Base-by-base conservation (phyloP, 2,113 vertebrate genomes). In the Sporophila hypoxantha region DNA sequence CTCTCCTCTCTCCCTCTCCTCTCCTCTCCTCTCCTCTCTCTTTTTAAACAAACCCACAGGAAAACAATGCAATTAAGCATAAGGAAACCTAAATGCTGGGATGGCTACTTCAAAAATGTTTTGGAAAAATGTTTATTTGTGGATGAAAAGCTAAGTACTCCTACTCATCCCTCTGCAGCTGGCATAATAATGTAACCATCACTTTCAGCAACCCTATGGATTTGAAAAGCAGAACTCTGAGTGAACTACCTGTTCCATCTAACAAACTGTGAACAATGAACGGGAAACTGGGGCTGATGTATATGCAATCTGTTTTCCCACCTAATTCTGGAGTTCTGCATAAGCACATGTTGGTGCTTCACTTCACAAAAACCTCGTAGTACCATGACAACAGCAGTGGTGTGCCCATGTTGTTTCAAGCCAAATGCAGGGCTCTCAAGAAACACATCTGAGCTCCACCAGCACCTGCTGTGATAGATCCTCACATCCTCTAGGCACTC, bases 381-480 rank as follows among this genome's bases (percentile, higher is more conserved):
- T 12, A 21, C 30, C 1, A 1, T 0, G 7, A 44, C 0, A 3
- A 26, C 0, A 1, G 9, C 17, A 22, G 10, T 42, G 19, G 10
- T 23, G 14, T 70, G 81, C 53, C 49, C 14, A 5, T 53, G 53
- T 13, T 59, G n/a, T 66, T 84, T 73, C 56, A 75, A 84, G 14
- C 15, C 42, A 66, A 69, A 76, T 17, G 9, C 30, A 30, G 0
- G 0, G 18, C 18, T 73, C 29, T 57, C 2, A 10, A 78, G 41
- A 34, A 42, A 34, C 2, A 19, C n/a, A 16, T 46, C 47, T 77
- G 59, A 76, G 67, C 47, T 42, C 19, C n/a, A 59, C 39, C 17
- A 74, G 46, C 21, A 70, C 39, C 39, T 60, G 47, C 56, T 76
- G 8, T 53, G 73, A 10, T 6, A 60, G 52, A 56, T 47, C 44